Percentiles rank a stretch among this genome's conserved stretches.
Conservation (phyloP, 2,113 vertebrate genomes). For the Natator depressus region DNA sequence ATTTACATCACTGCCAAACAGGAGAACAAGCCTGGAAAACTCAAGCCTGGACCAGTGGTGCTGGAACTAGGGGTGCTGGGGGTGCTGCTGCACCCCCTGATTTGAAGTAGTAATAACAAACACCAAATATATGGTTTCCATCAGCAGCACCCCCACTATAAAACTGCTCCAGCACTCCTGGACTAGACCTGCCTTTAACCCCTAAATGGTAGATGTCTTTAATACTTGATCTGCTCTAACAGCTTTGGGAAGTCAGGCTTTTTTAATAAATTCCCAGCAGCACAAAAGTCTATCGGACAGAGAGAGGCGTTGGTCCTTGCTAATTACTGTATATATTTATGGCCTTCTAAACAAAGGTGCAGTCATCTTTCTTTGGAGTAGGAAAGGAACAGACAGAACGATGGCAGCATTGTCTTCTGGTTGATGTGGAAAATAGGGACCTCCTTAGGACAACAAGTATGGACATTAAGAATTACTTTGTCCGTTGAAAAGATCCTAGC, state of each 20-base stretch:
- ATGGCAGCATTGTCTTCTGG: conserved; percentile 73
- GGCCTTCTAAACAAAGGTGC: not conserved
- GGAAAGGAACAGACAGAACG: conserved; percentile 22
- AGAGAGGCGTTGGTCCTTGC: not conserved
- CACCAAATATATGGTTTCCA: too few species aligned
- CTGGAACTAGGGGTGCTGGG: too few species aligned
- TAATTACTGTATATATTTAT: not conserved
- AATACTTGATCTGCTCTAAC: not conserved
- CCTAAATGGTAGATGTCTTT: not conserved
- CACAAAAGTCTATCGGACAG: not conserved
- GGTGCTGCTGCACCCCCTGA: too few species aligned
- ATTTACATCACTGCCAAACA: not conserved
- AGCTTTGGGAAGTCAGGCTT: not conserved
- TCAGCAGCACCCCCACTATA: too few species aligned
- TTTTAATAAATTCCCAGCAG: not conserved
- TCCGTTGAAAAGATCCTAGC: not conserved
- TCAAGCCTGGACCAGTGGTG: not conserved
- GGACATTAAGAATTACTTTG: not conserved
- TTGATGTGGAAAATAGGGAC: conserved; percentile 25
- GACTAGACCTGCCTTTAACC: not conserved
- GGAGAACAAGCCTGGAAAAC: not conserved
- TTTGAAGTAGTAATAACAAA: too few species aligned
- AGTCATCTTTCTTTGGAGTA: conserved; percentile 25
- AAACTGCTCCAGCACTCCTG: too few species aligned
- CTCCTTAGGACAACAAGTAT: not conserved